phyloP scores from a whole-genome alignment of 64 coral and sea anemone genomes.

The Dendronephthya gigantea region DNA sequence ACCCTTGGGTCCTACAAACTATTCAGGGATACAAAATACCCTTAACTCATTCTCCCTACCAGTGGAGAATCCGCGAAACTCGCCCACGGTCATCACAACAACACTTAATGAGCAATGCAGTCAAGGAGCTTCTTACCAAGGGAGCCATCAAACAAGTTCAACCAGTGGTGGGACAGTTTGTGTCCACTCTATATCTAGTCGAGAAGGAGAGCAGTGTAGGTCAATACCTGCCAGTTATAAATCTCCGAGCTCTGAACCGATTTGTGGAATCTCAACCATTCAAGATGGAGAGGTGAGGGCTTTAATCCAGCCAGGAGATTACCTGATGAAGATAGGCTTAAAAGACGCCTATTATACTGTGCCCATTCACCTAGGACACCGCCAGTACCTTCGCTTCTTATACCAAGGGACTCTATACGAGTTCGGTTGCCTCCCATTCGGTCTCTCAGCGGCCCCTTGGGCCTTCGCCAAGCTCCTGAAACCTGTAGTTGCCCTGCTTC shows the following conservation, averaged over 20 bases:
- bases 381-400: neutral
- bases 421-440: neutral
- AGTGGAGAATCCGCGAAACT: neutral
- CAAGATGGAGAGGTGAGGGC: neutral
- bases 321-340: conserved; percentile 1
- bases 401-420: neutral
- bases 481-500: neutral
- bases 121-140: neutral
- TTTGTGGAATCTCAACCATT: neutral
- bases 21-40: neutral
- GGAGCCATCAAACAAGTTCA: neutral
- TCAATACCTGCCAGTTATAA: neutral
- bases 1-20: neutral
- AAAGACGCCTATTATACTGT: neutral
- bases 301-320: neutral
- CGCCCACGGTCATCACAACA: neutral
- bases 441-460: neutral
- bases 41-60: neutral
- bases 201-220: neutral
- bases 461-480: neutral
- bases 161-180: neutral
- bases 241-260: neutral
- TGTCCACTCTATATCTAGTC: neutral
- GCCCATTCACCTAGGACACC: neutral
- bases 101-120: neutral